Conservation (phyloP, 2,888 invertebrate species). For the Drosophila borealis region DNA sequence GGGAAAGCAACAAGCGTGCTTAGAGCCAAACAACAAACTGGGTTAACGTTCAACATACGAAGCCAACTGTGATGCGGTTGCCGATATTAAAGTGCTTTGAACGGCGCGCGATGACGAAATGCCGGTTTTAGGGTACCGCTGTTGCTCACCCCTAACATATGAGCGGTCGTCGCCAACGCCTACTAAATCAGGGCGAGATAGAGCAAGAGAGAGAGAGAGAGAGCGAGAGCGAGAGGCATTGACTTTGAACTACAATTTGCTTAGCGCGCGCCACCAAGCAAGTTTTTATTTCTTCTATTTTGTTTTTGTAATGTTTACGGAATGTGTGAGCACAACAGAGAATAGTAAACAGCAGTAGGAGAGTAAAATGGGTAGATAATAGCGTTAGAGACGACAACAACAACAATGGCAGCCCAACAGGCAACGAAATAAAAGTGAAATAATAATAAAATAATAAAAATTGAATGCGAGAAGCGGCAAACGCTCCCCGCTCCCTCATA, state of each 20-base stretch:
- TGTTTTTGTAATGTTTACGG: slow-evolving; percentile 74
- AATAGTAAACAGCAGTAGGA: slow-evolving; percentile 52
- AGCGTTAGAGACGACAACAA: slow-evolving; percentile 19
- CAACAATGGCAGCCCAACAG: slow-evolving; percentile 20
- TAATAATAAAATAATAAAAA: slow-evolving; percentile 38
- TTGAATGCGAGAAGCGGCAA: slow-evolving; percentile 47
- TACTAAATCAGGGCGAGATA: slow-evolving; percentile 21
- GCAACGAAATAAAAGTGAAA: slow-evolving; percentile 63
- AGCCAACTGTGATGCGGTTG: slow-evolving; percentile 24
- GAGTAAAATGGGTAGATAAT: slow-evolving; percentile 57
- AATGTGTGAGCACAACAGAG: slow-evolving; percentile 77
- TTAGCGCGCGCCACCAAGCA: slow-evolving; percentile 25
- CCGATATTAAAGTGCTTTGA: slow-evolving; percentile 58
- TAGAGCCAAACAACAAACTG: slow-evolving; percentile 29
- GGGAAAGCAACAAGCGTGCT: slow-evolving; percentile 54
- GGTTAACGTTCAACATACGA: slow-evolving; percentile 47
- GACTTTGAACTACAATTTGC: slow-evolving; percentile 75
- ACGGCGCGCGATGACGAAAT: slow-evolving; percentile 67
- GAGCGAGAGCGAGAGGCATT: slow-evolving; percentile 50
- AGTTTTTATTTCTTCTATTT: slow-evolving; percentile 19
- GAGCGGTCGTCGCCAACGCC: slow-evolving; percentile 23
- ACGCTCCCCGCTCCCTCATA: slow-evolving; percentile 17
- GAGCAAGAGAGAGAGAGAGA: background rate
- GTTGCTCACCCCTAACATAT: slow-evolving; percentile 30
- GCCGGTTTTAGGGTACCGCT: slow-evolving; percentile 29